phyloP scores from a whole-genome alignment of 2,797 vertebrate genomes.

The Parauchenoglanis ngamensis region DNA sequence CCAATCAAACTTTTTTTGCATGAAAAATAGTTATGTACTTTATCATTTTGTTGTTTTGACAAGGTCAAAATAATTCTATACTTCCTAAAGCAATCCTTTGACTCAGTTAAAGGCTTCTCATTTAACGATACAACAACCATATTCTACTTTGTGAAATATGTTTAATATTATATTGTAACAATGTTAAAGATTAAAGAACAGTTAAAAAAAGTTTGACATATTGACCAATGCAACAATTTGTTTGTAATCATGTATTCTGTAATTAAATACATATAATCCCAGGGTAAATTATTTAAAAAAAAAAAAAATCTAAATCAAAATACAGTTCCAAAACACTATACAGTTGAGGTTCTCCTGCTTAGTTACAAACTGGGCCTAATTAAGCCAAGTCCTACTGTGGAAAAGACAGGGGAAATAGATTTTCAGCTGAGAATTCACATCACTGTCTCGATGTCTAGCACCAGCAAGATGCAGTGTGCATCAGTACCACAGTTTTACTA shows the following conservation, averaged over 20 bases:
- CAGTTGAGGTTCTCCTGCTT: neutral
- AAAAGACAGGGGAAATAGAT: neutral
- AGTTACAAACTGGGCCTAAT: neutral
- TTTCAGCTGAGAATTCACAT: neutral
- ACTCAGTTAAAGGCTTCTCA: neutral
- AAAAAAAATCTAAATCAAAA: neutral
- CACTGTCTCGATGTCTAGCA: neutral
- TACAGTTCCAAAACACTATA: neutral
- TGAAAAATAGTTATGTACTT: neutral
- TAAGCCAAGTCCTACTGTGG: neutral
- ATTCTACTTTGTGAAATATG: neutral
- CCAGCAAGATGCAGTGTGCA: neutral
- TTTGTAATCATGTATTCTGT: constrained; percentile 36
- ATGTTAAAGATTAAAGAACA: neutral
- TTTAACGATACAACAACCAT: neutral
- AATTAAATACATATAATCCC: constrained; percentile 53
- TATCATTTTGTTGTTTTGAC: neutral
- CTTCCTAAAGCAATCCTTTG: neutral
- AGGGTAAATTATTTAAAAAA: neutral
- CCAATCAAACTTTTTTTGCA: neutral
- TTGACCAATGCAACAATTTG: neutral
- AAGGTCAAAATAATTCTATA: neutral
- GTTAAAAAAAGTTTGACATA: neutral
- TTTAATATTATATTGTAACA: neutral
- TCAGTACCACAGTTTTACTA: constrained; percentile 48